Conservation (phyloP, 2,113 vertebrate species). For the Ranitomeya variabilis region DNA sequence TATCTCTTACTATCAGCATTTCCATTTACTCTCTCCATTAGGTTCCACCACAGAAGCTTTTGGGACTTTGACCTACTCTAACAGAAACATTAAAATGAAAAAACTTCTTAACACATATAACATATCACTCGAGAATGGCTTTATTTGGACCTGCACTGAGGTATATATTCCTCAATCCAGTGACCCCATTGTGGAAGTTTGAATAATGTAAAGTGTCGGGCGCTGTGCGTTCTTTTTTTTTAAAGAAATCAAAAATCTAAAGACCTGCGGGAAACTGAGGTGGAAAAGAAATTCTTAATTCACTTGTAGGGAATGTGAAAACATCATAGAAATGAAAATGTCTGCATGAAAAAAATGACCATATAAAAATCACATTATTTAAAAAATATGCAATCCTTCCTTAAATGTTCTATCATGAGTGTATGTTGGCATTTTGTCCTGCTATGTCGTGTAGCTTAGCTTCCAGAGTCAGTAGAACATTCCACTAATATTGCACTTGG, state of each 20-base stretch:
- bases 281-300: slow-evolving; percentile 75
- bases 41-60: background rate
- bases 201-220: background rate
- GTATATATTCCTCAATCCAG: slow-evolving; percentile 26
- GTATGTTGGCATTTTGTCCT: slow-evolving; percentile 75
- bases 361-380: slow-evolving; percentile 81
- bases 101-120: background rate
- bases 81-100: slow-evolving; percentile 10
- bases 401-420: slow-evolving; percentile 75
- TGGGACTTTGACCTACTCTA: slow-evolving; percentile 26
- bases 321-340: slow-evolving; percentile 82
- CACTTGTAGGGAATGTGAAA: slow-evolving; percentile 75
- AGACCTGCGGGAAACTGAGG: slow-evolving; percentile 66
- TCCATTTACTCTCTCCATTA: background rate
- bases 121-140: slow-evolving; percentile 35
- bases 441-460: slow-evolving; percentile 77
- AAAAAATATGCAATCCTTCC: slow-evolving; percentile 84
- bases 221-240: slow-evolving; percentile 26
- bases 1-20: background rate
- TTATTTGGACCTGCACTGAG: slow-evolving; percentile 32
- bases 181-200: slow-evolving; percentile 15
- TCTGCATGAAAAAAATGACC: slow-evolving; percentile 83
- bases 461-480: slow-evolving; percentile 81
- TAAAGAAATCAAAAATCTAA: background rate
- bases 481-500: slow-evolving; percentile 85